Evolutionary conservation across 1,140 invertebrate species (phyloP), one percentile per base, ranked within the genome.

Genomic region (Drosophila lacteicornis): DNA sequence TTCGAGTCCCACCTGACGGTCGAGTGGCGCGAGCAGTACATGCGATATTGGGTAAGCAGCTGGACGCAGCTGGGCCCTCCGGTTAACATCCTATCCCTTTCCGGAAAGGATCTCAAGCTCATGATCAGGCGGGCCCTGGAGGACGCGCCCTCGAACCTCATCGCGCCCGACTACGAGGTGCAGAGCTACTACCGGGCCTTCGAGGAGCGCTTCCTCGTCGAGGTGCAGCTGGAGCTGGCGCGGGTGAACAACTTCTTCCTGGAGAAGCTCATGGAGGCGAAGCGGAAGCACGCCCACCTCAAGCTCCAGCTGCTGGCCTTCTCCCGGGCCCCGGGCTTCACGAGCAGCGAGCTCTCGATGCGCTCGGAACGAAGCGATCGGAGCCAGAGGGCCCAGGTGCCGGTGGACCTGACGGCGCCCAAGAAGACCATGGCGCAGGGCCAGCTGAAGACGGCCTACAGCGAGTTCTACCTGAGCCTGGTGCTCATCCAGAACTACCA

Each of bases 181-280:
- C 27, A 60, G 13, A 49, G 60, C 33, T 92, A 98, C 90, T 98
- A 96, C 94, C 96, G 96, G 0, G 96, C 97, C 74, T 99, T 99
- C 94, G 98, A 98, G 93, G 98, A 99, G 93, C 95, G 97, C 61
- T 99, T 99, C 93, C 98, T 99, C 85, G 95, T 96, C 79, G 98
- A 97, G 82, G 98, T 97, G 94, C 97, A 98, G 92, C 97, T 98
- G 92, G 98, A 99, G 94, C 93, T 99, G 30, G 95, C 96, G 50
- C 99, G 99, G 94, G 98, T 99, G 17, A 99, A 98, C 87, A 98
- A 97, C 63, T 99, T 99, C 93, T 99, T 97, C 93, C 96, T 97
- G 92, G 98, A 99, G 95, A 99, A 99, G 94, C 94, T 99, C 60
- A 98, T 98, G 1, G 98, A 99, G 94, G 98, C 98, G 0, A 98